These are phyloP conservation scores for Lineus longissimus DNA, from an alignment of 1,140 invertebrate genomes.

Conservation along the genomic window DNA sequence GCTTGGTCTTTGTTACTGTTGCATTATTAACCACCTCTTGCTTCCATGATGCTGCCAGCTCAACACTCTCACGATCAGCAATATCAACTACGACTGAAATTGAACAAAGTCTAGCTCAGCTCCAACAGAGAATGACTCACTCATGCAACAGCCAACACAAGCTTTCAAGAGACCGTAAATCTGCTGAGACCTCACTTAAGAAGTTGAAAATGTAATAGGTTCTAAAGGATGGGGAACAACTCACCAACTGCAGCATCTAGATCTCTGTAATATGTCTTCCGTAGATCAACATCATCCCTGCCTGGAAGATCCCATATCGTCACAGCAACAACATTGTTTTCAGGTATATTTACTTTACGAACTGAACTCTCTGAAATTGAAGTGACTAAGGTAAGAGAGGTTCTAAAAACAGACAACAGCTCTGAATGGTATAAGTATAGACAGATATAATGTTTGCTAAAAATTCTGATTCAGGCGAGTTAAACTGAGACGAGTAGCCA, in stretches of 20 bases:
- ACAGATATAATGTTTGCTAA: background rate
- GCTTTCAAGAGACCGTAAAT: no score
- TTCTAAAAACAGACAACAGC: background rate
- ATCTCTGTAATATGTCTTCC: conserved; percentile 39
- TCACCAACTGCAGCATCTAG: conserved; percentile 46
- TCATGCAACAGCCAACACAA: background rate
- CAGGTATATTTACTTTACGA: conserved; percentile 40
- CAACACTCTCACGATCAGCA: conserved; percentile 30
- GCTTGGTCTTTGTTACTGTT: conserved; percentile 19
- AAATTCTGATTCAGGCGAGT: background rate
- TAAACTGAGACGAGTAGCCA: background rate
- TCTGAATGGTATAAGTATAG: background rate
- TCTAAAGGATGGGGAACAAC: no score
- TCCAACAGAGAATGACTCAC: background rate
- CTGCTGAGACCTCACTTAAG: no score
- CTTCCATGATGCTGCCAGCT: conserved; percentile 42
- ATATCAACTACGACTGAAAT: conserved; percentile 43
- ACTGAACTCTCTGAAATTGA: conserved; percentile 36
- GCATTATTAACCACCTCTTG: conserved; percentile 37
- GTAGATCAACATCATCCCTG: conserved; percentile 40
- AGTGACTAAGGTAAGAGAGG: background rate
- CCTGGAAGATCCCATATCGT: conserved; percentile 46
- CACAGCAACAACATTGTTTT: conserved; percentile 34
- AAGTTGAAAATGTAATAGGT: no score
- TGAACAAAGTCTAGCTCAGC: no score